These are phyloP conservation scores for Lobophora halterata DNA, from an alignment of 2,888 invertebrate genomes.

Conservation along the genomic window DNA sequence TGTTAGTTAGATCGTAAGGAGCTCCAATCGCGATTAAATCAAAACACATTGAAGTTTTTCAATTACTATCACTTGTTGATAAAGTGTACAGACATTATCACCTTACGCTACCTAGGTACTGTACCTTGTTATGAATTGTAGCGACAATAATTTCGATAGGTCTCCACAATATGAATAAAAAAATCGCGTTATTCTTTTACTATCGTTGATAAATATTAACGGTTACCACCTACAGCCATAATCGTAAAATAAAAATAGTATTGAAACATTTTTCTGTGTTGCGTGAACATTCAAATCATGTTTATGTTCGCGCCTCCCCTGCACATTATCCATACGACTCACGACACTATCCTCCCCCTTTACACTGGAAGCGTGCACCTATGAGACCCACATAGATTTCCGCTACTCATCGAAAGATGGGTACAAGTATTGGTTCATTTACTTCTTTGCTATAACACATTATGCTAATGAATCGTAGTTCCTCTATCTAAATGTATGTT, in stretches of 20 bases:
- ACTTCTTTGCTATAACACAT: too few relatives aligned
- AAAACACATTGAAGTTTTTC: background rate
- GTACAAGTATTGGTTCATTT: conserved; percentile 4
- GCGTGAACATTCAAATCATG: conserved; percentile 34
- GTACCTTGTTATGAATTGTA: too few relatives aligned
- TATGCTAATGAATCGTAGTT: too few relatives aligned
- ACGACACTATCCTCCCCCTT: conserved; percentile 27
- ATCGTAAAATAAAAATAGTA: conserved; percentile 30
- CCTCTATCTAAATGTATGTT: too few relatives aligned
- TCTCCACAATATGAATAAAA: too few relatives aligned
- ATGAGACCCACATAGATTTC: background rate
- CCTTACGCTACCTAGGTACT: too few relatives aligned
- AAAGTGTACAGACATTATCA: too few relatives aligned
- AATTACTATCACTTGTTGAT: background rate
- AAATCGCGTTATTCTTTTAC: too few relatives aligned
- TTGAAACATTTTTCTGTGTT: conserved; percentile 29
- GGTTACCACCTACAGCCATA: conserved; percentile 14
- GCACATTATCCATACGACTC: conserved; percentile 38
- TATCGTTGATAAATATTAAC: conserved; percentile 16
- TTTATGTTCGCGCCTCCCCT: conserved; percentile 40
- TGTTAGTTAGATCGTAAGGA: conserved; percentile 4
- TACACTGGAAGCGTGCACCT: conserved; percentile 1
- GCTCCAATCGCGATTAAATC: background rate
- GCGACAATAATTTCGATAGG: too few relatives aligned
- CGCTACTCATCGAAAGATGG: background rate